Evolutionary conservation across 2,888 invertebrate genomes (phyloP), one percentile per base, ranked within the genome.

Genomic region (Hyposoter dolosus): DNA sequence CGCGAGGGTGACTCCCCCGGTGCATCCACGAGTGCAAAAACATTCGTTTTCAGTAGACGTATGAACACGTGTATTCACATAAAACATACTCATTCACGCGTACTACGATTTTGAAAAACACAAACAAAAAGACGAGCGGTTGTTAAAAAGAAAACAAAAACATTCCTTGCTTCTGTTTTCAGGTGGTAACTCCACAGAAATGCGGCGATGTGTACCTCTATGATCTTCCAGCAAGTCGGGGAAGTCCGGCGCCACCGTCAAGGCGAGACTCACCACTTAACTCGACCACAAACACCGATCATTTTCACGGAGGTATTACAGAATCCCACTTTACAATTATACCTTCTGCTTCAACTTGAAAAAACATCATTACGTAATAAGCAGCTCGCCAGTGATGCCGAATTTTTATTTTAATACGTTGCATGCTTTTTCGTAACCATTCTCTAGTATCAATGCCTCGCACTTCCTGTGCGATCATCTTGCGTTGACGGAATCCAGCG

Each of bases 171-270:
- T 69, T 75, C 71, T 78, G 63, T 81, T 89, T 95, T 19, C 94
- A 96, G 96, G 96, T 96, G 86, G 95, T 96, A 88, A 96, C 96
- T 83, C 96, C 97, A 53, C 96, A 96, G 93, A 96, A 96, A 93
- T 96, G 96, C 94, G 97, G 97, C 90, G 97, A 97, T 93, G 96
- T 97, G 71, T 97, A 96, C 94, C 94, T 96, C 88, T 97, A 97
- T 94, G 96, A 97, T 93, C 95, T 96, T 92, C 95, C 96, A 86
- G 95, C 95, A 15, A 94, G 91, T 86, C 92, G 94, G 83, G 92
- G 90, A 76, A 93, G 93, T 88, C 93, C 93, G 45, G 93, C 93
- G 45, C 93, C 93, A 82, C 90, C 91, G 56, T 92, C 92, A 80
- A 91, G 93, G 81, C 93, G 92, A 88, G 93, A 92, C 76, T 94